These are phyloP conservation scores for Ypsolopha sequella DNA, from an alignment of 2,888 invertebrate species.

Conservation along the genomic window DNA sequence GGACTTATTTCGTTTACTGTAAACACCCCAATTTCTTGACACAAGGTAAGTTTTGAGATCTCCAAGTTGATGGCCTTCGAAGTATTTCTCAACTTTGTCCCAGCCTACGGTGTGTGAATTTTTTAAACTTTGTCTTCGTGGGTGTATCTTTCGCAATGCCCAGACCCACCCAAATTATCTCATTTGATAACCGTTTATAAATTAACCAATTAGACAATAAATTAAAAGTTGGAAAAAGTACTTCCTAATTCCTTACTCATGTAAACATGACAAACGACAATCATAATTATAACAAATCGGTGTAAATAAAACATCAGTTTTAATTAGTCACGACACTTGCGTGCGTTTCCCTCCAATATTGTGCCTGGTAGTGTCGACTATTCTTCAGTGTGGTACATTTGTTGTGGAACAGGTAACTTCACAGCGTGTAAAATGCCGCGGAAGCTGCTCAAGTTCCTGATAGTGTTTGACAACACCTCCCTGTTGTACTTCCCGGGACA, in stretches of 20 bases:
- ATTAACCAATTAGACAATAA: neutral
- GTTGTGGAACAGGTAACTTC: too few relatives aligned
- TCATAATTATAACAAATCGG: neutral
- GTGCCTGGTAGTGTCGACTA: neutral
- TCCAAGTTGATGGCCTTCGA: slow-evolving; percentile 52
- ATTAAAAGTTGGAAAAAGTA: neutral
- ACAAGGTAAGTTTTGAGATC: slow-evolving; percentile 27
- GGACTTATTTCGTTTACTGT: too few relatives aligned
- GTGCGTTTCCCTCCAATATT: neutral
- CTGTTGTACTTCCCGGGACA: slow-evolving; percentile 94
- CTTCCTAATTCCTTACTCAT: neutral
- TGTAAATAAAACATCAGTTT: neutral
- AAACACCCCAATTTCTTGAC: slow-evolving; percentile 4
- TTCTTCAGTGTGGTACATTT: neutral
- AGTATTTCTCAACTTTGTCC: slow-evolving; percentile 55
- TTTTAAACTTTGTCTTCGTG: slow-evolving; percentile 37
- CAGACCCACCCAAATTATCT: slow-evolving; percentile 21
- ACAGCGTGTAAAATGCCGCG: slow-evolving; percentile 75
- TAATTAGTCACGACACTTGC: neutral
- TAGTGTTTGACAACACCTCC: slow-evolving; percentile 94
- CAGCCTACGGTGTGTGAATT: slow-evolving; percentile 42
- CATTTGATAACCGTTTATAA: slow-evolving; percentile 10
- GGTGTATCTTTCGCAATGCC: slow-evolving; percentile 41
- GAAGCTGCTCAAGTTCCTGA: slow-evolving; percentile 92
- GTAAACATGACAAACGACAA: too few relatives aligned